Evolutionary conservation across 2,113 vertebrate genomes (phyloP), one percentile per base, ranked within the genome.

Genomic region (Callaeas wilsoni): DNA sequence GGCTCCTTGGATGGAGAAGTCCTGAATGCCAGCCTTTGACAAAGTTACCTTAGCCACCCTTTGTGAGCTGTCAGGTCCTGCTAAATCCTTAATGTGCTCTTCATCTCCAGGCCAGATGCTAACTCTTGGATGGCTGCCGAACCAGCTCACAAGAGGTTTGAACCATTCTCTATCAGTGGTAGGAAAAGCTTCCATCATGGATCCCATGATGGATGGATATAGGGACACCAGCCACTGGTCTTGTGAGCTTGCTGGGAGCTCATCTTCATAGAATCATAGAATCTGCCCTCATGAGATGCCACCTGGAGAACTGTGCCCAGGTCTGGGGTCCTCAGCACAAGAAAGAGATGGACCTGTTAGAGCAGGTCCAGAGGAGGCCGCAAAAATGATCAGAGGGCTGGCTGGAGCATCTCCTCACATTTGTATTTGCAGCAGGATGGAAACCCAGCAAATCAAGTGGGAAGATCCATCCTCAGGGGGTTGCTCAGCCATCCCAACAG

Each of bases 1-100:
- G 76, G 35, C 79, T 92, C 68, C 59, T 92, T 81, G 71, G 76
- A 55, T 92, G 88, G 42, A 50, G 86, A 81, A 84, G 60, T 84
- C 79, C 74, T 67, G 30, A 77, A 75, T 73, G 64, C 53, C 88
- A 84, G 83, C 68, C 64, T 96, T 93, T 90, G 80, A 67, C 68
- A 86, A 68, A 60, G 55, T 90, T 81, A 85, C 86, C 39, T 77
- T 87, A 84, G n/a, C 59, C 50, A 86, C 71, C 50, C 71, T 88
- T 76, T 50, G 39, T 81, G 55, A 88, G 59, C 50, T 92, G 50
- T 81, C 56, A 87, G 41, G 57, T 87, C 44, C 69, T 89, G 27
- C 74, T 82, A 78, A 87, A 56, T 87, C 69, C 25, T 89, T 67
- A 77, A 33, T 4, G 4, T 80, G 63, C 42, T 86, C 44, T 46